Conservation (phyloP, 2,888 invertebrate genomes). For the Phasia obesa region DNA sequence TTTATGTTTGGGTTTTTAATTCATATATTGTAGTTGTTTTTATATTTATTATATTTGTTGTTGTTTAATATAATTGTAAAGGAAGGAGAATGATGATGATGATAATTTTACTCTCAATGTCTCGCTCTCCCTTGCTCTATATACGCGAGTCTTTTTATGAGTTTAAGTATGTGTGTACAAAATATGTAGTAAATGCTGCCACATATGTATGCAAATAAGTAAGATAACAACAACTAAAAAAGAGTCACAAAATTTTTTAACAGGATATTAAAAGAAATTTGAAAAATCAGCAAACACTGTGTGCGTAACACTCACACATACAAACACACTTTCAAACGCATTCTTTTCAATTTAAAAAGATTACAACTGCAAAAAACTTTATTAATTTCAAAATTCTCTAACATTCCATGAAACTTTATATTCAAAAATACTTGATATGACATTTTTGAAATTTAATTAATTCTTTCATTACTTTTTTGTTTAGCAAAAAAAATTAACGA, state of each 20-base stretch:
- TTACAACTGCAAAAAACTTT: conserved; percentile 41
- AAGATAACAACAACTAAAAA: conserved; percentile 47
- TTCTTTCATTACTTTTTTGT: background rate
- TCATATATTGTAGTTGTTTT: conserved; percentile 62
- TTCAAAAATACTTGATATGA: background rate
- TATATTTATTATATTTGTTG: conserved; percentile 43
- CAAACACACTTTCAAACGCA: conserved; percentile 11
- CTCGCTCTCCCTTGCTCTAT: conserved; percentile 58
- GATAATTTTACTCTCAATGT: conserved; percentile 56
- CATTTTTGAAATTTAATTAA: background rate
- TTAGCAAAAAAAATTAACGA: background rate
- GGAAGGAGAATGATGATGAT: conserved; percentile 58
- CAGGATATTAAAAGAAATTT: conserved; percentile 63
- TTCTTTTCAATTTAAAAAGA: conserved; percentile 14
- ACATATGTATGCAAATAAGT: conserved; percentile 45
- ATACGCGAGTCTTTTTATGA: conserved; percentile 15
- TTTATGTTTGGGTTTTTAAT: conserved; percentile 66
- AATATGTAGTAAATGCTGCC: conserved; percentile 64
- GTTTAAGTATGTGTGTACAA: conserved; percentile 32
- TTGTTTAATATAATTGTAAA: conserved; percentile 53
- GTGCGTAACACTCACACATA: background rate
- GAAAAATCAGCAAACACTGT: conserved; percentile 14
- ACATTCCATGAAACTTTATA: conserved; percentile 8
- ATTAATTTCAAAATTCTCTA: conserved; percentile 45
- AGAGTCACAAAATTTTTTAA: conserved; percentile 54